Conservation (phyloP, 2,797 vertebrate species). For the Phrynocephalus guinanensis region DNA sequence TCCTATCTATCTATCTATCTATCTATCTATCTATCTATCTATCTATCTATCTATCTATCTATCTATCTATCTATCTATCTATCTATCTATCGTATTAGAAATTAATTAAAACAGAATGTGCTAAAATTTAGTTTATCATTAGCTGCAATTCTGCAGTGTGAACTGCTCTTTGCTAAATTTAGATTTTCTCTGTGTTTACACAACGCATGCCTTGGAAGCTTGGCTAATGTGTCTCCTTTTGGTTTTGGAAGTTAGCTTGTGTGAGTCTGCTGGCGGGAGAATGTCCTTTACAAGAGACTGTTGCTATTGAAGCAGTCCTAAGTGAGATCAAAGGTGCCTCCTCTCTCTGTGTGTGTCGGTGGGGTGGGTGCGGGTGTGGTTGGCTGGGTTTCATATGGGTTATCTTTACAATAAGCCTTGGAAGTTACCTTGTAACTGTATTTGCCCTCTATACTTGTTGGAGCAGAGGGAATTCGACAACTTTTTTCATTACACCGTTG, state of each 20-base stretch:
- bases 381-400: too few species aligned
- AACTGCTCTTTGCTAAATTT: constrained; percentile 65
- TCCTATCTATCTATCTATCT: neutral
- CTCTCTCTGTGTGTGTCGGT: neutral
- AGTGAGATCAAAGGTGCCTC: neutral
- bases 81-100: constrained; percentile 70
- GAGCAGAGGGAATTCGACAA: too few species aligned
- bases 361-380: neutral
- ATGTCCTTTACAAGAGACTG: neutral
- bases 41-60: too few species aligned
- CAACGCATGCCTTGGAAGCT: constrained; percentile 49
- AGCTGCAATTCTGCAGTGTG: constrained; percentile 64
- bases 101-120: constrained; percentile 71
- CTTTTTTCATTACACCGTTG: too few species aligned
- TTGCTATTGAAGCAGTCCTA: neutral
- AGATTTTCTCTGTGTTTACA: constrained; percentile 60
- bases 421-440: too few species aligned
- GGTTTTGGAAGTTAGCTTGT: constrained; percentile 11
- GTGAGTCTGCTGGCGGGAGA: constrained; percentile 30
- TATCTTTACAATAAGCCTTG: too few species aligned
- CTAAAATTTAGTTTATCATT: constrained; percentile 68
- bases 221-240: constrained; percentile 40
- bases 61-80: constrained; percentile 3
- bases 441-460: too few species aligned
- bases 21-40: too few species aligned